Evolutionary conservation across 2,888 invertebrate species (phyloP).

Genomic region (Aphidius colemani): DNA sequence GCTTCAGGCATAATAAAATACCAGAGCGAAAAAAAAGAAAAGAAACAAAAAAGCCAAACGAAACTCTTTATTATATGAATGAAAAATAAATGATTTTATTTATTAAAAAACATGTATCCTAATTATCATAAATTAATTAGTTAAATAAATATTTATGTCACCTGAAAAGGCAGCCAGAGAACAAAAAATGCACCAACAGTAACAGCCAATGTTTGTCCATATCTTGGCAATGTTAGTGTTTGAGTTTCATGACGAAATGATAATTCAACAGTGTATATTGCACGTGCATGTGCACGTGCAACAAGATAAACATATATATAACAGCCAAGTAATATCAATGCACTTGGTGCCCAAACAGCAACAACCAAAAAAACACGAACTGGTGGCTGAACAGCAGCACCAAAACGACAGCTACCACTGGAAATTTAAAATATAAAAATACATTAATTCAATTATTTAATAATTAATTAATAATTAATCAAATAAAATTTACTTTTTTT

Average conservation of each 20-base stretch:
- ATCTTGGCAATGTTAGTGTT: constrained; percentile 62
- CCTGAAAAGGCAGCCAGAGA: constrained; percentile 69
- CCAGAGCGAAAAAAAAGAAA: too few species aligned
- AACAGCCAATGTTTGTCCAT: constrained; percentile 67
- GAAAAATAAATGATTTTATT: too few species aligned
- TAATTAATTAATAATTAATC: too few species aligned
- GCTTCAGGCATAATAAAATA: too few species aligned
- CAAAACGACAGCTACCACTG: constrained; percentile 62
- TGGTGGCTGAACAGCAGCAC: constrained; percentile 62
- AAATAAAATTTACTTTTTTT: too few species aligned
- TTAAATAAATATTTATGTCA: constrained; percentile 42
- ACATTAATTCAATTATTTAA: too few species aligned
- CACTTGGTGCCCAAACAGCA: constrained; percentile 68
- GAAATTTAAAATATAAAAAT: constrained; percentile 36
- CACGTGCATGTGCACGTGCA: constrained; percentile 68
- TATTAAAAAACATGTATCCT: too few species aligned
- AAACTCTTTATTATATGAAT: too few species aligned
- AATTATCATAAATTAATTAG: too few species aligned
- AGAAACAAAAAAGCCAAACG: too few species aligned
- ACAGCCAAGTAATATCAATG: constrained; percentile 65
- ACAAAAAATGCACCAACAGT: constrained; percentile 68
- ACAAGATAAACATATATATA: constrained; percentile 69
- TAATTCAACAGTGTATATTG: constrained; percentile 67
- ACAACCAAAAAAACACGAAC: constrained; percentile 65
- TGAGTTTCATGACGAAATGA: constrained; percentile 62